Evolutionary conservation across 2,888 invertebrate species (phyloP).

Genomic region (Chloroclysta siterata): DNA sequence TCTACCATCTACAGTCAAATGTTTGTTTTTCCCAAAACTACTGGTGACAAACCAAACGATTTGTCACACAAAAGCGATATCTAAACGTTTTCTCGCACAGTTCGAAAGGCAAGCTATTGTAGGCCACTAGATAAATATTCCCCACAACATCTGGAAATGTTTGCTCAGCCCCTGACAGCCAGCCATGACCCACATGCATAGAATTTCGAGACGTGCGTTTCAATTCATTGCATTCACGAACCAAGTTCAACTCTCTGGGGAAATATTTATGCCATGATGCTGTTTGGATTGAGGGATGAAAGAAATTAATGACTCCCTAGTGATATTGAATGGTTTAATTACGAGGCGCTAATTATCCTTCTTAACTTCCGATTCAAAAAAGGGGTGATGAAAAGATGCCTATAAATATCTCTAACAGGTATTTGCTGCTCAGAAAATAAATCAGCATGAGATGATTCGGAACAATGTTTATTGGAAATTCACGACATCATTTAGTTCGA

Average conservation of each 20-base stretch:
- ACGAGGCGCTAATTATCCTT: background rate
- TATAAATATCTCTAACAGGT: too few relatives aligned
- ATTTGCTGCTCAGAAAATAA: too few relatives aligned
- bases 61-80: background rate
- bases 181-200: constrained; percentile 23
- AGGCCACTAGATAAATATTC: constrained; percentile 2
- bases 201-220: constrained; percentile 14
- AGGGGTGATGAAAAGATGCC: too few relatives aligned
- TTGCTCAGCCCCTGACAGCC: constrained; percentile 4
- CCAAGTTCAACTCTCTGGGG: background rate
- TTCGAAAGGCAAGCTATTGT: background rate
- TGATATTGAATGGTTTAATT: background rate
- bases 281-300: background rate
- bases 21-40: too few relatives aligned
- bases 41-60: too few relatives aligned
- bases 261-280: constrained; percentile 1
- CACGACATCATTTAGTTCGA: too few relatives aligned
- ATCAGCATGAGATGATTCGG: too few relatives aligned
- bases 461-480: too few relatives aligned
- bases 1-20: too few relatives aligned
- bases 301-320: background rate
- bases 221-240: constrained; percentile 17
- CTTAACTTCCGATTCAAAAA: too few relatives aligned
- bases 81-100: constrained; percentile 1
- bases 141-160: constrained; percentile 10